Evolutionary conservation across 2,888 invertebrate species (phyloP).

Genomic region (Drosophila ustulata): DNA sequence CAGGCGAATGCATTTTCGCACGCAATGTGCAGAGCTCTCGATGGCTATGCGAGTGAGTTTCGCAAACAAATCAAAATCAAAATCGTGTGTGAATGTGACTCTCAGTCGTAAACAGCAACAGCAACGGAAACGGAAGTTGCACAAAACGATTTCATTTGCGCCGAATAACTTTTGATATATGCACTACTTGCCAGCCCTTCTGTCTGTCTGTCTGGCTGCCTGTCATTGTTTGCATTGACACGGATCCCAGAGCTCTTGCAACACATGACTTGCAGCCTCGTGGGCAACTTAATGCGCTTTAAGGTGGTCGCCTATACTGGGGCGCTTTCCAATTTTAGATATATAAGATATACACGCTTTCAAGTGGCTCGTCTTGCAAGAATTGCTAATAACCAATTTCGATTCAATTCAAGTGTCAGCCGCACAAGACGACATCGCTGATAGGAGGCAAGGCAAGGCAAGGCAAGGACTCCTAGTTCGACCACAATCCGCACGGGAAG

Average conservation of each 20-base stretch:
- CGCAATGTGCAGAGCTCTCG: slow-evolving; percentile 54
- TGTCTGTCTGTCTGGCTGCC: slow-evolving; percentile 6
- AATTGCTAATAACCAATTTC: slow-evolving; percentile 81
- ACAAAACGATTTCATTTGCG: slow-evolving; percentile 81
- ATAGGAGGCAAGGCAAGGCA: not conserved
- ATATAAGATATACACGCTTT: slow-evolving; percentile 65
- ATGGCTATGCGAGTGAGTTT: slow-evolving; percentile 54
- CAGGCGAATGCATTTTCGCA: slow-evolving; percentile 73
- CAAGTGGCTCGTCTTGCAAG: slow-evolving; percentile 68
- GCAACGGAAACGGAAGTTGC: slow-evolving; percentile 74
- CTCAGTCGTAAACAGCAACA: slow-evolving; percentile 65
- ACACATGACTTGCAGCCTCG: slow-evolving; percentile 39
- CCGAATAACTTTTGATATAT: slow-evolving; percentile 79
- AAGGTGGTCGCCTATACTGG: slow-evolving; percentile 16
- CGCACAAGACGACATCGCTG: slow-evolving; percentile 64
- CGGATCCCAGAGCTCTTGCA: slow-evolving; percentile 52
- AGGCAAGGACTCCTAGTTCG: slow-evolving; percentile 17
- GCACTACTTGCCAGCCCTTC: slow-evolving; percentile 24
- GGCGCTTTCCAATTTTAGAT: slow-evolving; percentile 56
- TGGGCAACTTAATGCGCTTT: slow-evolving; percentile 65
- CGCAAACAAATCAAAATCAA: slow-evolving; percentile 81
- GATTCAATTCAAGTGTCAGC: slow-evolving; percentile 81
- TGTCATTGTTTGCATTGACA: slow-evolving; percentile 72
- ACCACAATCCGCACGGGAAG: slow-evolving; percentile 80
- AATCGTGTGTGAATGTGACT: slow-evolving; percentile 74